Conservation (phyloP, 2,797 vertebrate genomes). For the Leucoraja ocellata region DNA sequence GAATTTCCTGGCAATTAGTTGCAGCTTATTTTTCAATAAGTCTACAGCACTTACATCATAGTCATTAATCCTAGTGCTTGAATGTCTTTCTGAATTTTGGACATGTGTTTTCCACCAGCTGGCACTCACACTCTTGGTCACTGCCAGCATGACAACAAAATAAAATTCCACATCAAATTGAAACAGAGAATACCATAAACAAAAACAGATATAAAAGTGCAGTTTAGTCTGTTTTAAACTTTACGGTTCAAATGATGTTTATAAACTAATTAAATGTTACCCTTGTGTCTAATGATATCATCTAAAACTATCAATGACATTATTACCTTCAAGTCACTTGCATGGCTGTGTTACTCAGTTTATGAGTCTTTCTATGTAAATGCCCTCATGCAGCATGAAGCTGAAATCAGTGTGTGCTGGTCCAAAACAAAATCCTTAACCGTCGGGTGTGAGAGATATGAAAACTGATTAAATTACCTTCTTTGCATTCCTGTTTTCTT, state of each 20-base stretch:
- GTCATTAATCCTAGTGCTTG: slow-evolving; percentile 24
- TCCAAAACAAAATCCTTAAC: not conserved
- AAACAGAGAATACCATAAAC: slow-evolving; percentile 35
- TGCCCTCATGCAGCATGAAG: not conserved
- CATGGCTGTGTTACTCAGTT: not conserved
- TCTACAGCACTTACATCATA: slow-evolving; percentile 35
- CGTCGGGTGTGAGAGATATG: not conserved
- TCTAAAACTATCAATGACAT: not conserved
- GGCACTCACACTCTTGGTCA: not conserved
- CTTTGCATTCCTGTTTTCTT: not conserved
- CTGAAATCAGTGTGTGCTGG: not conserved
- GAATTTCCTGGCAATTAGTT: slow-evolving; percentile 25
- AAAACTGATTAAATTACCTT: not conserved
- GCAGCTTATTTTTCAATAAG: slow-evolving; percentile 25
- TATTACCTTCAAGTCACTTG: not conserved
- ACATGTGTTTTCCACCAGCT: slow-evolving; percentile 18
- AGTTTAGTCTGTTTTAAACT: not conserved
- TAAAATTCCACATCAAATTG: slow-evolving; percentile 37
- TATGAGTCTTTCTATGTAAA: not conserved
- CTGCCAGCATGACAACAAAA: slow-evolving; percentile 35
- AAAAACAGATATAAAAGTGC: not conserved
- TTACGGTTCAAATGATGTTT: slow-evolving; percentile 13
- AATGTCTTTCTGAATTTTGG: slow-evolving; percentile 17
- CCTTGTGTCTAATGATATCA: slow-evolving; percentile 24
- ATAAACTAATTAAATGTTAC: slow-evolving; percentile 11